Evolutionary conservation across 1,140 invertebrate species (phyloP), one percentile per base, ranked within the genome.

Genomic region (Calliphora vicina): DNA sequence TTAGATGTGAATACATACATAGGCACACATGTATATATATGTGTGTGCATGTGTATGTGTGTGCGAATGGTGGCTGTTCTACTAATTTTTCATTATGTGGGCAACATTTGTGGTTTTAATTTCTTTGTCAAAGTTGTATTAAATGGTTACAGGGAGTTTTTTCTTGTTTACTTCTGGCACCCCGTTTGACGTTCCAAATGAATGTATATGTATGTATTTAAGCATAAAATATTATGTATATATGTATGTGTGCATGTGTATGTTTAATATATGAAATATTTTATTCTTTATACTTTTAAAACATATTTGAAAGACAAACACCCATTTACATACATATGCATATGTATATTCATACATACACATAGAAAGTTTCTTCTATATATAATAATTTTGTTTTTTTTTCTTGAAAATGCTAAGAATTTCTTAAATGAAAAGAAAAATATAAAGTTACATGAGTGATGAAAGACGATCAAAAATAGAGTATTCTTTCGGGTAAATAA

Each of bases 81-180:
- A 81, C 80, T 81, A 81, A 81, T 81, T 81, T 81, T 81, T 61
- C 80, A 81, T 61, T 57, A 81, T 81, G 80, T 81, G 80, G 57
- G 80, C 80, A 81, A 81, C 80, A 81, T 67, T 81, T 81, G 80
- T 81, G 80, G 80, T 81, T 81, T 81, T 81, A 81, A 81, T 81
- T 81, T 81, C 80, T 57, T 80, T 50, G 35, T 74, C 72, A 74
- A 74, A 74, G 72, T 74, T 72, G 71, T 26, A 72, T 72, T 74
- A 74, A 35, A 35, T 74, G 72, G 72, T 74, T 74, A n/a, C 23
- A 35, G 72, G 72, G 72, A 50, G 45, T 13, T 50, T 50, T 50
- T 12, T 50, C 15, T 12, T 50, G 35, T 35, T 35, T 35, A 5
- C 35, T 35, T 35, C 35, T 2, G 35, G 35, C 35, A 35, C 5